Evolutionary conservation across 2,113 vertebrate species (phyloP), one percentile per base, ranked within the genome.

Genomic region (Zosterops lateralis): DNA sequence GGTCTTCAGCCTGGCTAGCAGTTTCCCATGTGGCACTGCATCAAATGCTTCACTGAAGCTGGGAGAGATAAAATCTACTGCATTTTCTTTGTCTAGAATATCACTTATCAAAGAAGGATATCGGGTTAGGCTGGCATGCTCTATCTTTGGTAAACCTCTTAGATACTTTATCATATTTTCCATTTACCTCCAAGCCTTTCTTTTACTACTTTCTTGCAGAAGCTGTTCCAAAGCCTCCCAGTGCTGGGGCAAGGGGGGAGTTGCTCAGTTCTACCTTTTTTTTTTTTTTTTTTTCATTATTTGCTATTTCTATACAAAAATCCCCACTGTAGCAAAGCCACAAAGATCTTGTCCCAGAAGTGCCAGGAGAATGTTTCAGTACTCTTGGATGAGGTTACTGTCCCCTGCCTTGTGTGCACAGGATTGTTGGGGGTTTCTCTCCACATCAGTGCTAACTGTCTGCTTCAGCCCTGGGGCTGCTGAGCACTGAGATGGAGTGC

Each of bases 91-190:
- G 96, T 96, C 85, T 93, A 83, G 82, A 93, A 58, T 94, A 95
- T 94, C 56, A 79, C 79, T 96, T 96, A 96, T 96, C 96, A 96
- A 70, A 91, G 93, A 87, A 90, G 83, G 88, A 86, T 96, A 96
- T 92, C 95, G 0, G 95, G 96, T 95, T 96, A 95, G 95, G 88
- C 96, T 96, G 96, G 95, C 95, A 96, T 94, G 95, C 92, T 96
- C 96, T 95, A 95, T 96, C 96, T 96, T 94, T 90, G 83, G 95
- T 96, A 96, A 96, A 96, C 93, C 72, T 94, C 75, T 62, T 92
- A 85, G 92, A 79, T 83, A 85, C 44, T 94, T 93, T 94, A 96
- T 95, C 92, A 5, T 70, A 82, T 94, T 96, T 94, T 96, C 93
- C 92, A 90, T 80, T 95, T 96, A 93, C 90, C 60, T 95, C 79